A percentile compares a stretch with the other conserved stretches of the same genome.
These are phyloP conservation scores for Drosophila acutilabella DNA, from an alignment of 2,888 invertebrate genomes.

Conservation along the genomic window DNA sequence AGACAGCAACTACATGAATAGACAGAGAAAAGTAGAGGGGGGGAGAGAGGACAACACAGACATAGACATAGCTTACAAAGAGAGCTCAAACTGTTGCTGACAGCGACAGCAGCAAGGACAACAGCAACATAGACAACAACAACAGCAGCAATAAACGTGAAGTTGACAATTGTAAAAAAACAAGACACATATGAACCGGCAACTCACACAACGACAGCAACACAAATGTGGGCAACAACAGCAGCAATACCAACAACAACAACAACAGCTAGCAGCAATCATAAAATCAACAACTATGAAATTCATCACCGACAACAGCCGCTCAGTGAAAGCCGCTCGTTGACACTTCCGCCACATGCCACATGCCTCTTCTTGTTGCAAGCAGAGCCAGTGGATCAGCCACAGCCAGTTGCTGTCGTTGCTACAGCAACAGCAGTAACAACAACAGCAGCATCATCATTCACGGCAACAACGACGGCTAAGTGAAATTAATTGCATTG, in stretches of 20 bases:
- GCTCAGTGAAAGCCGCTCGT: conserved; percentile 66
- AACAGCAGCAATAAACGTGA: conserved; percentile 71
- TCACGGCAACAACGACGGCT: conserved; percentile 71
- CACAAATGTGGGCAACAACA: conserved; percentile 56
- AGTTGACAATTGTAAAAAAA: conserved; percentile 74
- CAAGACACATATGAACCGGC: conserved; percentile 48
- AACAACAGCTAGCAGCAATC: conserved; percentile 70
- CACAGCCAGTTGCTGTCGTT: conserved; percentile 46
- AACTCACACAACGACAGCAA: conserved; percentile 42
- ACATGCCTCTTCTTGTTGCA: conserved; percentile 30
- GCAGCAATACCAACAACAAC: conserved; percentile 58
- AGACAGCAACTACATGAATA: conserved; percentile 45
- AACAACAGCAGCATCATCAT: conserved; percentile 59
- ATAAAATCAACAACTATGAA: conserved; percentile 84
- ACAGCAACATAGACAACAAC: conserved; percentile 18
- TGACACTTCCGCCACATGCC: conserved; percentile 71
- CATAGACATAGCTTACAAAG: conserved; percentile 17
- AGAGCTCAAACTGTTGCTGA: conserved; percentile 81
- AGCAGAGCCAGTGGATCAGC: conserved; percentile 68
- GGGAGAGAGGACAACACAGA: background rate
- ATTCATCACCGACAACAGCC: conserved; percentile 78
- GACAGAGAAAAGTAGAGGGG: background rate
- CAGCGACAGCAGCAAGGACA: conserved; percentile 63
- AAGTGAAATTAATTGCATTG: conserved; percentile 85
- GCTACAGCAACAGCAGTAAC: conserved; percentile 47